A percentile compares a stretch with the other conserved stretches of the same genome.
phyloP scores from a whole-genome alignment of 2,888 invertebrate species.

The Lycaena phlaeas region DNA sequence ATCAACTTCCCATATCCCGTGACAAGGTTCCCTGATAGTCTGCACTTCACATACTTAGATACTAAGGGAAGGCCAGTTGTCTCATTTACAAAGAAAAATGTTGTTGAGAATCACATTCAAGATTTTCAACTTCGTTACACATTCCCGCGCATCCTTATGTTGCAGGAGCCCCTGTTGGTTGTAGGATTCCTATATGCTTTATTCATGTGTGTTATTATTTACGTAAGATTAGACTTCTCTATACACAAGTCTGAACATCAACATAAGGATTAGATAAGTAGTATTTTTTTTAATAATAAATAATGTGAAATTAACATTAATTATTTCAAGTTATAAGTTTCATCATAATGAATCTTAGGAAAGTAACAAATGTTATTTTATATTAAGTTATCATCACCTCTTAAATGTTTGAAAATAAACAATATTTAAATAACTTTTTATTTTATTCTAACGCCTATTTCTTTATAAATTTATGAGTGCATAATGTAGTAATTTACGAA shows the following conservation, averaged over 20 bases:
- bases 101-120: conserved; percentile 97
- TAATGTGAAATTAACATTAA: not conserved
- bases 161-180: conserved; percentile 94
- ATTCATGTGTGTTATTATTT: conserved; percentile 93
- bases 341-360: not conserved
- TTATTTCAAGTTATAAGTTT: not conserved
- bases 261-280: conserved; percentile 58
- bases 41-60: conserved; percentile 95
- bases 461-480: too few species aligned
- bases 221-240: conserved; percentile 96
- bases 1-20: conserved; percentile 87
- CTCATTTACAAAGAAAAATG: conserved; percentile 83
- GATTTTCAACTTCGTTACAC: conserved; percentile 92
- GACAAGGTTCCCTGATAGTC: conserved; percentile 79
- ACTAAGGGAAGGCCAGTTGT: conserved; percentile 94
- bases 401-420: not conserved
- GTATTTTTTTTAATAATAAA: not conserved
- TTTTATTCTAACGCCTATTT: too few species aligned
- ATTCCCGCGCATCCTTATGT: conserved; percentile 87
- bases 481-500: too few species aligned
- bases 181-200: conserved; percentile 90
- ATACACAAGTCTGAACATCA: conserved; percentile 81
- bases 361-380: not conserved
- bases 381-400: not conserved
- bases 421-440: not conserved